A percentile compares a stretch with the other conserved stretches of the same genome.
Evolutionary conservation across 2,797 vertebrate genomes (phyloP).

Genomic region (Danio kyathit): DNA sequence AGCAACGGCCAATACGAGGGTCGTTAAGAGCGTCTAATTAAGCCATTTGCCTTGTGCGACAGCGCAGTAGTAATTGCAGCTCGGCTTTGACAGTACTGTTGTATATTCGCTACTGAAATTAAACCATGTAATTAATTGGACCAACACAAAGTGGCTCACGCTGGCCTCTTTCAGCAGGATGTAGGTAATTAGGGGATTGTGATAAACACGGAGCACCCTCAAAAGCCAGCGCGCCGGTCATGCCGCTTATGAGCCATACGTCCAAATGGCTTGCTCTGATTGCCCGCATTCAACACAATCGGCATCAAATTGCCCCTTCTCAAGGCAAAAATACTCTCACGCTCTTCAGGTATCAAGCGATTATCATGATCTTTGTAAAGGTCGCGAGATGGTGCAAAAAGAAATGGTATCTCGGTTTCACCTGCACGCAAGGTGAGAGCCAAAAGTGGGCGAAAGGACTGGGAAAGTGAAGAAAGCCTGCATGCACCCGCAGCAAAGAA

Average conservation of each 20-base stretch:
- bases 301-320: conserved; percentile 24
- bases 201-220: conserved; percentile 51
- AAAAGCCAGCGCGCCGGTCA: conserved; percentile 11
- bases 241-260: conserved; percentile 13
- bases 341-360: conserved; percentile 29
- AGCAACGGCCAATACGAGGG: conserved; percentile 28
- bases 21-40: conserved; percentile 55
- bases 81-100: conserved; percentile 51
- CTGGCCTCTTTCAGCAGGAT: conserved; percentile 53
- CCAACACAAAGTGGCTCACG: conserved; percentile 51
- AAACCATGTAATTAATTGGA: conserved; percentile 63
- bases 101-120: conserved; percentile 58
- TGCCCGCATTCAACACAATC: conserved; percentile 4
- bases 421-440: conserved; percentile 47
- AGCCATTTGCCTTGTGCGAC: conserved; percentile 51
- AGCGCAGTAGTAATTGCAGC: conserved; percentile 59
- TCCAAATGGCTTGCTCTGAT: conserved; percentile 25
- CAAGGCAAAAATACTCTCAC: conserved; percentile 4
- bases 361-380: conserved; percentile 18
- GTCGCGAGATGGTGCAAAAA: background rate
- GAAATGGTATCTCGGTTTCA: conserved; percentile 19
- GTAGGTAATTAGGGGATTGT: conserved; percentile 58
- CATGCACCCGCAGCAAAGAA: background rate
- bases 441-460: conserved; percentile 36
- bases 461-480: background rate